Base-by-base conservation (phyloP, 2,888 invertebrate genomes). In the Drosophila paracracens region DNA sequence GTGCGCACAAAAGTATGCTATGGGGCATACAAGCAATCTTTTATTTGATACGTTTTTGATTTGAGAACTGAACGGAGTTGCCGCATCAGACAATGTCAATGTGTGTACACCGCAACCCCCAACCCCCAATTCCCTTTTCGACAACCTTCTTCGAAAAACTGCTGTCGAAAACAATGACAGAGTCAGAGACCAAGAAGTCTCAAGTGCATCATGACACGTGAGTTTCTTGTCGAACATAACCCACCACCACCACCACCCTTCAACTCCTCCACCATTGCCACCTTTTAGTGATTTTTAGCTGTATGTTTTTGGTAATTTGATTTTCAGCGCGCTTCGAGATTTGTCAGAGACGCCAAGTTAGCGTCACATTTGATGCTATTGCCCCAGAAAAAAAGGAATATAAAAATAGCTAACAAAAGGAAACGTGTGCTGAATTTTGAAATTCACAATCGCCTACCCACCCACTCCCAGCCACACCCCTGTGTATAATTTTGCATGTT, bases 171-270 rank as follows among this genome's bases (percentile, higher is more conserved):
- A 81, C 79, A 79, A 78, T 78, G 82, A 71, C 79, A 73, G 48
- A 67, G 62, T 25, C 57, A 46, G 51, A 36, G 51, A 43, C 10
- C 29, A 25, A 2, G 16, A 2, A n/a, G 89, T 89, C 89, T 86
- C 89, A 87, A 86, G 91, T 86, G 89, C 91, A 87, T 74, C 82
- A 76, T 83, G 89, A 91, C 90, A 91, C 87, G 86, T 89, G 79
- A 72, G 71, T 81, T 79, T 77, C 50, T 50, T 76, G 77, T 77
- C 72, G 53, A 63, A 62, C 75, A 84, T 21, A 62, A 16, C 25
- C 46, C 46, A 46, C 16, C 16, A 46, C 1, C 6, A 11, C 25
- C 51, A 33, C 38, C 43, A 53, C 16, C 59, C 27, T 11, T 25
- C 21, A 11, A 2, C 36, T n/a, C 27, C 4, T 8, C 7, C 5